A percentile compares a stretch with the other conserved stretches of the same genome.
Conservation (phyloP, 2,888 invertebrate species). For the Cheilosia impressa region DNA sequence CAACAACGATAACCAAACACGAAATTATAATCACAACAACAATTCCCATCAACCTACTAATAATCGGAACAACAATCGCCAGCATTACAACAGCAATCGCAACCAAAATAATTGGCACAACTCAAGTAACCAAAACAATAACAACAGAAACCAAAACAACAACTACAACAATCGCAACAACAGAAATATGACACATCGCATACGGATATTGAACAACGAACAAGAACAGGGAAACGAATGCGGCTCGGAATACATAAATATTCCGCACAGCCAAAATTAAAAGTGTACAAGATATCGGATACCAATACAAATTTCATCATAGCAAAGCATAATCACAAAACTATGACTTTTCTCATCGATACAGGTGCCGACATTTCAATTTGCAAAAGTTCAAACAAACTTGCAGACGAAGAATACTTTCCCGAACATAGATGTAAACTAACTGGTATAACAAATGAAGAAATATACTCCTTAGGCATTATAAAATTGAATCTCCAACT, state of each 20-base stretch:
- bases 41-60: neutral
- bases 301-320: neutral
- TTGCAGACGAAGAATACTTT: neutral
- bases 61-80: slow-evolving; percentile 12
- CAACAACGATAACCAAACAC: neutral
- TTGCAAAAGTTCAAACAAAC: slow-evolving; percentile 6
- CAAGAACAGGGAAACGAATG: slow-evolving; percentile 9
- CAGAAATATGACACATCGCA: slow-evolving; percentile 1
- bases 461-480: slow-evolving; percentile 12
- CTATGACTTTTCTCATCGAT: slow-evolving; percentile 13
- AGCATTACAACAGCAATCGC: too few species aligned
- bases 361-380: slow-evolving; percentile 19
- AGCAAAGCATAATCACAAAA: slow-evolving; percentile 1
- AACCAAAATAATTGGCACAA: too few species aligned
- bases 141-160: slow-evolving; percentile 6
- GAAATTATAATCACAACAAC: neutral
- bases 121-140: neutral
- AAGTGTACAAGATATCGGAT: slow-evolving; percentile 12
- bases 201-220: neutral
- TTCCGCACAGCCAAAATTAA: slow-evolving; percentile 5
- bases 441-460: slow-evolving; percentile 3
- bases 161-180: neutral
- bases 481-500: neutral
- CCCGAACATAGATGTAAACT: neutral
- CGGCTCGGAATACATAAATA: slow-evolving; percentile 2